A percentile compares a stretch with the other conserved stretches of the same genome.
Evolutionary conservation across 2,797 vertebrate species (phyloP).

Genomic region (Pteropus rufus): DNA sequence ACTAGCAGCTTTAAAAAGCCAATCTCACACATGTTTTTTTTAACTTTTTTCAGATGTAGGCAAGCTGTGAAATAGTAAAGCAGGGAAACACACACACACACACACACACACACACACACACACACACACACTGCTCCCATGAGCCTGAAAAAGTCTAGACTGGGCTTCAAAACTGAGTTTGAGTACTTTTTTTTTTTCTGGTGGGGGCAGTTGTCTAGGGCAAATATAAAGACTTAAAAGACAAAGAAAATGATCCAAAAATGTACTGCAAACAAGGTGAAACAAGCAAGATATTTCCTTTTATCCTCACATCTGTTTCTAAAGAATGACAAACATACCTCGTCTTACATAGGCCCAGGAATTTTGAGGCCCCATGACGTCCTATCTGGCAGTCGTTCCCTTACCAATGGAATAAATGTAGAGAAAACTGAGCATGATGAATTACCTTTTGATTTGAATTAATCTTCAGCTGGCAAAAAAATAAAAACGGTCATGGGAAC

Average conservation of each 20-base stretch:
- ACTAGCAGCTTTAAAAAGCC: conserved; percentile 40
- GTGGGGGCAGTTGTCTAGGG: background rate
- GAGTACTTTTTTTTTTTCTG: rapidly evolving
- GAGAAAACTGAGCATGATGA: background rate
- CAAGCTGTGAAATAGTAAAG: conserved; percentile 13
- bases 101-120: background rate
- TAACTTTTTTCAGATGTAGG: conserved; percentile 33
- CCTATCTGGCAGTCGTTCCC: background rate
- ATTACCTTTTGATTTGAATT: conserved; percentile 61
- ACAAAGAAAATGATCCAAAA: background rate
- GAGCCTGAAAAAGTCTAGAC: background rate
- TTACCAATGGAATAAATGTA: background rate
- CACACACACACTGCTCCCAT: background rate
- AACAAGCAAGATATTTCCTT: background rate
- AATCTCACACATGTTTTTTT: background rate
- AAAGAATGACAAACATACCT: background rate
- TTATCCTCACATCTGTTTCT: background rate
- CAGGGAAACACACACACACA: background rate
- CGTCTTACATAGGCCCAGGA: background rate
- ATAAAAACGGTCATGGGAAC: background rate
- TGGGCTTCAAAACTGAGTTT: background rate
- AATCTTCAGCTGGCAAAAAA: conserved; percentile 35
- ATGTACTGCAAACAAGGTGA: background rate
- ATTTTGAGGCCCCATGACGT: background rate
- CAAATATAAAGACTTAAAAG: background rate